A percentile compares a stretch with the other conserved stretches of the same genome.
Evolutionary conservation across 2,113 vertebrate genomes (phyloP).

Genomic region (Dromas ardeola): DNA sequence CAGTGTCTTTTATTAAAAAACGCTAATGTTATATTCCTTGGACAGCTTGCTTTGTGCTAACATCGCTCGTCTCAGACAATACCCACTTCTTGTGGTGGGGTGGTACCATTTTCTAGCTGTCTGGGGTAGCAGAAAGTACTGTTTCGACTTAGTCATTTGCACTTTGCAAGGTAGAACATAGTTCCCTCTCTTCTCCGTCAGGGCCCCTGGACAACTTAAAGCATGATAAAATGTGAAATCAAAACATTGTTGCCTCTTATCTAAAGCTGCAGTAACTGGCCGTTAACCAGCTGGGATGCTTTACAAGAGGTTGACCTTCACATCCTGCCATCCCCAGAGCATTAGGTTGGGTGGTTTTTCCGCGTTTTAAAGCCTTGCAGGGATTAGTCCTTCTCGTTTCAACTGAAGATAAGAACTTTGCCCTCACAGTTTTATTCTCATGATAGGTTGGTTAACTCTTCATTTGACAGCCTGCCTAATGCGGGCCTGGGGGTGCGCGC

Average conservation of each 20-base stretch:
- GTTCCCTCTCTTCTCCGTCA: neutral
- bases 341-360: neutral
- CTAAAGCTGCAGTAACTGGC: neutral
- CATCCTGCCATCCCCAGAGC: neutral
- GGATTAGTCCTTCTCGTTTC: neutral
- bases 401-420: neutral
- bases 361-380: neutral
- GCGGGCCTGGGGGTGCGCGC: neutral
- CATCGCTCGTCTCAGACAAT: neutral
- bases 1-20: neutral
- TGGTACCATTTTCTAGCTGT: neutral
- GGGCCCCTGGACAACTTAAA: neutral
- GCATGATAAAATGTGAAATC: neutral
- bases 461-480: neutral
- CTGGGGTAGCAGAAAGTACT: neutral
- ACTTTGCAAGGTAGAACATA: neutral
- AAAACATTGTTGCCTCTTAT: neutral
- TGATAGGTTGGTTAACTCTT: neutral
- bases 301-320: neutral
- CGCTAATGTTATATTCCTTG: neutral
- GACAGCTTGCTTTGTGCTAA: neutral
- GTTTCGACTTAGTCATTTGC: neutral
- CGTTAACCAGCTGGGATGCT: neutral
- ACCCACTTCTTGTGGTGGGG: neutral
- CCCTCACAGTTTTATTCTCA: neutral